Percentiles rank a stretch among this genome's conserved stretches.
These are phyloP conservation scores for Bhutanitis thaidina DNA, from an alignment of 2,888 invertebrate species.

Conservation along the genomic window DNA sequence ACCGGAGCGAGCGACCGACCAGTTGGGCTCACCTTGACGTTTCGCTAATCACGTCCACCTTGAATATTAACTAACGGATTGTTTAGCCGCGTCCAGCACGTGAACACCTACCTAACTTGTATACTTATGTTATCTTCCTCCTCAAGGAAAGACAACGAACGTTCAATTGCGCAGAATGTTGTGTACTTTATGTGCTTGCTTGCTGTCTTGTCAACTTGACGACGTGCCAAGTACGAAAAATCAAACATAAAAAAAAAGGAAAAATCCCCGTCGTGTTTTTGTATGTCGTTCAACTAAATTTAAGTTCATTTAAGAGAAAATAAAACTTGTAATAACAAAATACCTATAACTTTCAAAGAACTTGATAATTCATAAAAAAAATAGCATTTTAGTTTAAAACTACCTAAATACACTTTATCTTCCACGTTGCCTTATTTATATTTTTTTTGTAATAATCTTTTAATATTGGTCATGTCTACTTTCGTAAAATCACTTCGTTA, in stretches of 20 bases:
- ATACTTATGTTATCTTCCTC: constrained; percentile 26
- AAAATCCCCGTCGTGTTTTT: neutral
- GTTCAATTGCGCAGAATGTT: constrained; percentile 4
- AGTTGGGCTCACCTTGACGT: constrained; percentile 65
- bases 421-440: too few relatives aligned
- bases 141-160: constrained; percentile 23
- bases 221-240: neutral
- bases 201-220: neutral
- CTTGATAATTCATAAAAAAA: too few relatives aligned
- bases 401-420: too few relatives aligned
- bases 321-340: too few relatives aligned
- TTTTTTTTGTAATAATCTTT: too few relatives aligned
- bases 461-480: too few relatives aligned
- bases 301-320: too few relatives aligned
- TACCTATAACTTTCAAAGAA: too few relatives aligned
- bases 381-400: too few relatives aligned
- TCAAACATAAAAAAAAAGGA: neutral
- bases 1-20: constrained; percentile 28
- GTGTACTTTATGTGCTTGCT: too few relatives aligned
- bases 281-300: too few relatives aligned
- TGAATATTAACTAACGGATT: constrained; percentile 73
- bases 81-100: constrained; percentile 42
- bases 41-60: constrained; percentile 74
- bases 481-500: too few relatives aligned
- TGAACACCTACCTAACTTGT: constrained; percentile 24